These are phyloP conservation scores for Diadumene lineata DNA, from an alignment of 92 coral and sea anemone genomes.

Conservation along the genomic window DNA sequence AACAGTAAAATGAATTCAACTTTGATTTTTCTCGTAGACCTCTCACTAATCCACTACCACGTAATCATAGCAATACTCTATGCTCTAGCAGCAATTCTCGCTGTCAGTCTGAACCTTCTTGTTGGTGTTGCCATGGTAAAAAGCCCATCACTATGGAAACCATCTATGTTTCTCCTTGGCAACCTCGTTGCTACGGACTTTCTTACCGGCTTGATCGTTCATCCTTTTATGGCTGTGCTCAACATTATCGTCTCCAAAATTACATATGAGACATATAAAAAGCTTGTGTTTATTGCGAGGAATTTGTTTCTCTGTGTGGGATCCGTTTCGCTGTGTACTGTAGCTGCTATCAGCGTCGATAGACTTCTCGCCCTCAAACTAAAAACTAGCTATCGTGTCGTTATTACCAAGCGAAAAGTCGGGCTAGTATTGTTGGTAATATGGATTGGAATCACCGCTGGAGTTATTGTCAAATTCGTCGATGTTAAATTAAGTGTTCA, in stretches of 20 bases:
- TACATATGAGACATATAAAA: no score
- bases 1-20: background rate
- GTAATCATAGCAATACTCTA: background rate
- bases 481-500: background rate
- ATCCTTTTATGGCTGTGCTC: background rate
- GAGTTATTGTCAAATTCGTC: no score
- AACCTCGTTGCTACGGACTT: conserved; percentile 11
- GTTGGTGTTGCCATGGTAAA: background rate
- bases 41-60: background rate
- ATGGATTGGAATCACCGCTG: background rate
- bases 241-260: background rate
- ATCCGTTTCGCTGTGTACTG: background rate
- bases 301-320: background rate
- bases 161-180: background rate
- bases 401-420: conserved; percentile 8
- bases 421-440: background rate
- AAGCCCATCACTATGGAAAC: conserved; percentile 6
- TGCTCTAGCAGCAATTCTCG: background rate
- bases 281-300: background rate
- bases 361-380: background rate
- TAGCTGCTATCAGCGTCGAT: background rate
- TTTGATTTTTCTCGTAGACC: background rate
- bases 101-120: background rate
- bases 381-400: background rate
- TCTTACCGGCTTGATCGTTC: background rate